Base-by-base conservation (phyloP, 2,113 vertebrate species). In the Paramormyrops kingsleyae region DNA sequence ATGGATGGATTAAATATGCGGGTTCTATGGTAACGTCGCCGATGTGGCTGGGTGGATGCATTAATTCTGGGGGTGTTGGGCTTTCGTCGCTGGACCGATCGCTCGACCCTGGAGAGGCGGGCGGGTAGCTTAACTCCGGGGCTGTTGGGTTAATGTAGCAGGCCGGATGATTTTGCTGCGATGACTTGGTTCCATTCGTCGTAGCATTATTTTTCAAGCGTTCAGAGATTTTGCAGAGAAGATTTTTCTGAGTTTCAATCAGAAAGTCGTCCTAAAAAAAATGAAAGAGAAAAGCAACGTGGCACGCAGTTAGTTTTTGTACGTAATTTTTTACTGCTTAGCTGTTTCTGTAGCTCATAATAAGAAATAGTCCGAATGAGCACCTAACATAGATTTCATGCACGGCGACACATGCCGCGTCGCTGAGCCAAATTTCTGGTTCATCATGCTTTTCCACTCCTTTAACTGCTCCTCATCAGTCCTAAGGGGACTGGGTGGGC, bases 181-280 rank as follows among this genome's bases (percentile, higher is more conserved):
- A 31, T 6, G 49, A 17, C 13, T 53, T 17, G 35, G 24, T 35
- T 27, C 46, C 85, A 53, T 87, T 87, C 1, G 12, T n/a, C 7
- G 7, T n/a, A 4, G 88, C 92, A 13, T 96, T 96, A 35, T 89
- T 77, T 2, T 85, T 49, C 83, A 95, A 96, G 87, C 90, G 91
- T 50, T 94, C 94, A 2, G 27, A 35, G 91, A 96, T 96, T 91
- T 94, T 92, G 52, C 88, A n/a, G 77, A 92, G 92, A 31, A 95
- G 92, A 74, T 87, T 90, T 8, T 87, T 90, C 92, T 94, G 94
- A 31, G 92, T 95, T 91, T 94, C 94, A 88, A 91, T 89, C 92
- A 96, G 92, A 70, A 95, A 95, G 49, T 94, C 93, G 2, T 96
- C 95, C 96, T 96, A 50, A 50, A 59, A 83, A 59, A 49, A 89